Evolutionary conservation across 2,797 vertebrate genomes (phyloP).

Genomic region (Crax fasciolata): DNA sequence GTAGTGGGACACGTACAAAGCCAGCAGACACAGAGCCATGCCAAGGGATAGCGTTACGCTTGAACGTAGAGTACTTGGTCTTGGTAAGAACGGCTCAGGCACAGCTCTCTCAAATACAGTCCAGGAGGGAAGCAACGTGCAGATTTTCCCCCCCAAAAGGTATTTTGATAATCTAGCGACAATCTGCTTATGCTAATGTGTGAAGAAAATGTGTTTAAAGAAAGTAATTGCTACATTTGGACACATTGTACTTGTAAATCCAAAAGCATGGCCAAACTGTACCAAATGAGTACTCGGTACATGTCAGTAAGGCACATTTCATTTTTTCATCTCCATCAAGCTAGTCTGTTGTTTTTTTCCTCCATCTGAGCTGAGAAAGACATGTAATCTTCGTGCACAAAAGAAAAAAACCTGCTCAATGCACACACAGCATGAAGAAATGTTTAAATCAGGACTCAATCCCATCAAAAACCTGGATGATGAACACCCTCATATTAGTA

Average conservation of each 20-base stretch:
- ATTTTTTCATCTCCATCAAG: neutral
- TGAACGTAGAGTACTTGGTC: neutral
- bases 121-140: neutral
- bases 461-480: neutral
- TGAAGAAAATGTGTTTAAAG: neutral
- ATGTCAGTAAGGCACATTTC: neutral
- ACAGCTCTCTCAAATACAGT: neutral
- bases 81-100: neutral
- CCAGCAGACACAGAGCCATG: neutral
- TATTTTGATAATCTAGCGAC: neutral
- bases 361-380: neutral
- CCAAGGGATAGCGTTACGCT: neutral
- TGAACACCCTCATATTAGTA: neutral
- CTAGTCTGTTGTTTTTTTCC: neutral
- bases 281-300: neutral
- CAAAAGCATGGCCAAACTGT: neutral
- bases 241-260: neutral
- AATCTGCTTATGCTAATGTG: neutral
- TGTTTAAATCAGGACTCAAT: neutral
- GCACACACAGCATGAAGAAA: neutral
- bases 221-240: neutral
- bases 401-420: neutral
- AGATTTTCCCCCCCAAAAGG: neutral
- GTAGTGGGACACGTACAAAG: neutral
- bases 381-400: neutral